Percentiles rank a stretch among this genome's conserved stretches.
These are phyloP conservation scores for Setipinna tenuifilis DNA, from an alignment of 2,797 vertebrate genomes.

Conservation along the genomic window DNA sequence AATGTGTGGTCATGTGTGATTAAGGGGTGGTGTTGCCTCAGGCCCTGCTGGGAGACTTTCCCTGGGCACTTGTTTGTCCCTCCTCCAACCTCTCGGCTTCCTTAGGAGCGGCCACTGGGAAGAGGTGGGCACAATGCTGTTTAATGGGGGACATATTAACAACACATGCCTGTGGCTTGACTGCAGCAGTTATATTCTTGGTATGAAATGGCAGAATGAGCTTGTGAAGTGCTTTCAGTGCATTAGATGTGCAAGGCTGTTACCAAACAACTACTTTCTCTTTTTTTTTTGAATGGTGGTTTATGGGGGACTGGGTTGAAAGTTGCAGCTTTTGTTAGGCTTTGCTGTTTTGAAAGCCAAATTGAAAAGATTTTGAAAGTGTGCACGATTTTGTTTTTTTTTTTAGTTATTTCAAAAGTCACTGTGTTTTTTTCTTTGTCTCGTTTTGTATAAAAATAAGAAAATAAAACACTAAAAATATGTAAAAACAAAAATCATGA, in stretches of 20 bases:
- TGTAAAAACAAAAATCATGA: neutral
- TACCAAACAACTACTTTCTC: neutral
- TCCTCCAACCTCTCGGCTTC: slow-evolving; percentile 56
- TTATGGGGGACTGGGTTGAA: neutral
- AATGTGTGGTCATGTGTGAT: slow-evolving; percentile 84
- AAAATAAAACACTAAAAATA: neutral
- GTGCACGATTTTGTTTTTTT: neutral
- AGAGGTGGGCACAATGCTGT: slow-evolving; percentile 7
- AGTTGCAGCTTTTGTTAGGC: neutral
- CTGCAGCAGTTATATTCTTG: neutral
- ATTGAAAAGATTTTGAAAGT: neutral
- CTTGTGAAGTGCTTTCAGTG: neutral
- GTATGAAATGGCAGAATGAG: neutral
- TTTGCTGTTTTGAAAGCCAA: neutral
- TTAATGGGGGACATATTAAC: slow-evolving; percentile 19
- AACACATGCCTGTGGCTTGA: slow-evolving; percentile 17
- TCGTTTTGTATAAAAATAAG: neutral
- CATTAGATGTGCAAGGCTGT: neutral
- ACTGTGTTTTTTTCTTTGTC: neutral
- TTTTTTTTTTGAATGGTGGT: neutral
- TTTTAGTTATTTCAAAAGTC: neutral
- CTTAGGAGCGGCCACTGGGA: neutral
- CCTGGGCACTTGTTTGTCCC: slow-evolving; percentile 66
- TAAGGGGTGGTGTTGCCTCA: slow-evolving; percentile 83
- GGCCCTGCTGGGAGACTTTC: slow-evolving; percentile 77